phyloP scores from a whole-genome alignment of 2,888 invertebrate species.

The Arctia plantaginis region DNA sequence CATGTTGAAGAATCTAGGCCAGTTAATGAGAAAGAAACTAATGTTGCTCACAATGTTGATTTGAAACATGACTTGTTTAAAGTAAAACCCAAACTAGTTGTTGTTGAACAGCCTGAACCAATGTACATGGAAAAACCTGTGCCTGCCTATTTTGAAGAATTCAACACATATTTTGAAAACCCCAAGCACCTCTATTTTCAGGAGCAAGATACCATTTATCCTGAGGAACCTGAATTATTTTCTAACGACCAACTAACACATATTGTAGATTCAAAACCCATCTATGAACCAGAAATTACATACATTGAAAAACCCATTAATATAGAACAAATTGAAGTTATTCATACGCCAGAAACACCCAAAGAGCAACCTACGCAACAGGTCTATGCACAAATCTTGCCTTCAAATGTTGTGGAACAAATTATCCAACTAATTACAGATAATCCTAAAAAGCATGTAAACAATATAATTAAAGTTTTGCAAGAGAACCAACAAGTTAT shows the following conservation, averaged over 20 bases:
- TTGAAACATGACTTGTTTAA: not conserved
- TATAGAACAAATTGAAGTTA: not conserved
- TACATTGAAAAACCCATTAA: not conserved
- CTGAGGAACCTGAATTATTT: not conserved
- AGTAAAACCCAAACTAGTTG: not conserved
- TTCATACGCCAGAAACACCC: not conserved
- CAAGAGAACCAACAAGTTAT: slow-evolving; percentile 7
- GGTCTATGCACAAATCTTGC: not conserved
- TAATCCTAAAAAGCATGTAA: not conserved
- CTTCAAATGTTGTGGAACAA: not conserved
- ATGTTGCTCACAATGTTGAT: not conserved
- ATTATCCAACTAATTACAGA: slow-evolving; percentile 9
- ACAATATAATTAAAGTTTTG: slow-evolving; percentile 3
- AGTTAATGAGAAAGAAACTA: not conserved
- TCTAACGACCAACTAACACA: not conserved
- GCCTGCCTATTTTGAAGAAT: not conserved
- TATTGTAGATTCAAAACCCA: not conserved
- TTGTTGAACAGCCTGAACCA: not conserved
- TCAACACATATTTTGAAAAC: not conserved
- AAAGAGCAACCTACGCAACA: not conserved
- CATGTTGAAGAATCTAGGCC: not conserved
- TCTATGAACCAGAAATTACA: not conserved
- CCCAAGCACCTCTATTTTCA: not conserved
- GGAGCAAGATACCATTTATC: not conserved
- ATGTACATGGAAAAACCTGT: not conserved